Conservation (phyloP, 1,140 invertebrate genomes). For the Ephestia elutella region DNA sequence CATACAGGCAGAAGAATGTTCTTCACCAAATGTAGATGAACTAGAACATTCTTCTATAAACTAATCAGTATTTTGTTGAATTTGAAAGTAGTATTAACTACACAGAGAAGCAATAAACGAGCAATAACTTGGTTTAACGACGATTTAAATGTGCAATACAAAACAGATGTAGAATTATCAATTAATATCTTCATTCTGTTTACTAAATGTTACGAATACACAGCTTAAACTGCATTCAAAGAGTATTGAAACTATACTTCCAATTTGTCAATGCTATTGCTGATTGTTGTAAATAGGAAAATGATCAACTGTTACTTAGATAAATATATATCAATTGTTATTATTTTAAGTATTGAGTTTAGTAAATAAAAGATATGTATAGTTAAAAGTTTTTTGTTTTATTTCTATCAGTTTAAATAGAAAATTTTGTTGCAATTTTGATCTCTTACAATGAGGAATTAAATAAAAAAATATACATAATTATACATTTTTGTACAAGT, state of each 20-base stretch:
- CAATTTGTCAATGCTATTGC: constrained; percentile 34
- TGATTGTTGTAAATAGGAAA: background rate
- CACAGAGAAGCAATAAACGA: background rate
- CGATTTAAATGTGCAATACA: background rate
- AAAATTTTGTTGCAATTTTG: no score
- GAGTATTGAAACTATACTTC: constrained; percentile 42
- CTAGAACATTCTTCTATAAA: constrained; percentile 48
- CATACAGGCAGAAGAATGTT: constrained; percentile 75
- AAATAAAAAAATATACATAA: background rate
- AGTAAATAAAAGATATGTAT: constrained; percentile 12
- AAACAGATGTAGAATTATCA: background rate
- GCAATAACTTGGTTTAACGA: background rate
- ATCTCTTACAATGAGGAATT: no score
- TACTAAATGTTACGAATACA: background rate
- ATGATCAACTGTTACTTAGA: background rate
- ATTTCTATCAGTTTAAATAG: constrained; percentile 9
- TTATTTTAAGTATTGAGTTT: constrained; percentile 1
- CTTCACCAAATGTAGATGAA: constrained; percentile 62
- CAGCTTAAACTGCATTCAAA: constrained; percentile 32
- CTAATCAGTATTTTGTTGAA: constrained; percentile 26
- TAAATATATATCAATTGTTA: constrained; percentile 6
- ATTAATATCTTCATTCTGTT: constrained; percentile 7
- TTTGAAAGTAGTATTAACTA: background rate
- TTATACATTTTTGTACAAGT: background rate
- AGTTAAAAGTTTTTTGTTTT: constrained; percentile 20